A percentile compares a stretch with the other conserved stretches of the same genome.
These are phyloP conservation scores for Sebastes baramenuke DNA, from an alignment of 2,797 vertebrate species.

Conservation along the genomic window DNA sequence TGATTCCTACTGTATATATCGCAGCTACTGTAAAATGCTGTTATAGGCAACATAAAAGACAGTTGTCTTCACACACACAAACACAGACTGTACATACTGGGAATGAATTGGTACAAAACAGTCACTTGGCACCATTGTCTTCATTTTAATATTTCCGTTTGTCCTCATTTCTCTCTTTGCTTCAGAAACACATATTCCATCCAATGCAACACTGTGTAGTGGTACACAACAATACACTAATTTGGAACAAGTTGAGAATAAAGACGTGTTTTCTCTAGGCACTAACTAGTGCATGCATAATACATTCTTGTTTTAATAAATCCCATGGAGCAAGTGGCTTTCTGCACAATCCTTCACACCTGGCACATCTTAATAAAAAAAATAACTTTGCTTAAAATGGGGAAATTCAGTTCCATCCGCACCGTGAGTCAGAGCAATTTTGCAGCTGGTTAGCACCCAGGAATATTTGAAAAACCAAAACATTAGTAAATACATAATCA, in stretches of 20 bases:
- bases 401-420: background rate
- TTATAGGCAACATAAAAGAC: background rate
- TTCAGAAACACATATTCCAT: background rate
- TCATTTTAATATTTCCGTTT: background rate
- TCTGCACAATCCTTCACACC: constrained; percentile 1
- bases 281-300: background rate
- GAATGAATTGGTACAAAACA: background rate
- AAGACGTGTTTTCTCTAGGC: background rate
- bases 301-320: constrained; percentile 25
- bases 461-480: constrained; percentile 16
- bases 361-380: constrained; percentile 5
- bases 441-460: constrained; percentile 29
- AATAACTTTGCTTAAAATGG: constrained; percentile 14
- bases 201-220: background rate
- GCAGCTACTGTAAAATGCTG: background rate
- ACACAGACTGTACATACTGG: background rate
- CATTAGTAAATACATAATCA: constrained; percentile 7
- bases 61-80: background rate
- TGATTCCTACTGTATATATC: background rate
- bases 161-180: background rate
- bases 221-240: background rate
- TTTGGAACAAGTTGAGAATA: constrained; percentile 14
- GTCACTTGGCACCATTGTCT: background rate
- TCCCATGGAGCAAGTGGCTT: background rate
- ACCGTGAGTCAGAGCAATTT: constrained; percentile 27